These are phyloP conservation scores for Ameiurus melas DNA, from an alignment of 2,113 vertebrate species.

Conservation along the genomic window DNA sequence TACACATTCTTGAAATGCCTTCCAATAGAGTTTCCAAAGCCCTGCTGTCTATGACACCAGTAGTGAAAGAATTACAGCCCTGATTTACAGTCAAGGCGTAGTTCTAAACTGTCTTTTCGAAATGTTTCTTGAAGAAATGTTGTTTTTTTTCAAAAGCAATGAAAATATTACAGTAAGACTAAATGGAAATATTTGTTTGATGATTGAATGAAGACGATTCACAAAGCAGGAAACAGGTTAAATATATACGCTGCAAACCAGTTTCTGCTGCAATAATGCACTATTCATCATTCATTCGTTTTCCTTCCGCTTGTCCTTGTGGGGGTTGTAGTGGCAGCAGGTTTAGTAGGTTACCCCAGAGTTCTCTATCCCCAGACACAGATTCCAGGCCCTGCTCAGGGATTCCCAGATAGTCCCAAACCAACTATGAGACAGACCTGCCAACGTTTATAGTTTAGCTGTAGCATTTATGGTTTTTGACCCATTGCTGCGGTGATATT, in stretches of 20 bases:
- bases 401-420: background rate
- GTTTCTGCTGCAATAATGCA: background rate
- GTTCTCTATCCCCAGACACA: background rate
- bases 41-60: background rate
- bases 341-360: background rate
- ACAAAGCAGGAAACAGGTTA: background rate
- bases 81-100: background rate
- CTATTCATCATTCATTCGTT: background rate
- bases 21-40: background rate
- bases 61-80: background rate
- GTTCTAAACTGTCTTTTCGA: background rate
- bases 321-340: background rate
- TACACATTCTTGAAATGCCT: slow-evolving; percentile 19
- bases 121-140: background rate
- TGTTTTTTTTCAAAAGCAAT: background rate
- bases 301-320: background rate
- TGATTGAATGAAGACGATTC: background rate
- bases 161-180: background rate
- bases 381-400: background rate
- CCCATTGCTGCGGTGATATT: background rate
- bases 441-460: background rate
- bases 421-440: background rate
- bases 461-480: background rate
- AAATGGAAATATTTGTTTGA: background rate
- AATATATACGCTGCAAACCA: background rate